These are phyloP conservation scores for Mythimna impura DNA, from an alignment of 2,888 invertebrate genomes.

Conservation along the genomic window DNA sequence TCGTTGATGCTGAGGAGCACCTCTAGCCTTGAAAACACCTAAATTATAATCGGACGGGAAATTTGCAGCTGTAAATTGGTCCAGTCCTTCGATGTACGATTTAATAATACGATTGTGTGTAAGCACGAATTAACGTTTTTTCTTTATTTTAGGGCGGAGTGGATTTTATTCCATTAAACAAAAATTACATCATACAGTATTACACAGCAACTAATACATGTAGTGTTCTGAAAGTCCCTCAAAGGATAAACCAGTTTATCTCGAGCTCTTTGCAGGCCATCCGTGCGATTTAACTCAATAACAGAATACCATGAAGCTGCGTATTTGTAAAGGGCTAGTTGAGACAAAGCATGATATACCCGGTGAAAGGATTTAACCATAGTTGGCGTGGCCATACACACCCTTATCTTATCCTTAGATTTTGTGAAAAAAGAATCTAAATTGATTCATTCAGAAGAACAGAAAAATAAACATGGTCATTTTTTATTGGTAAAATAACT, in stretches of 20 bases:
- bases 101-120: too few relatives aligned
- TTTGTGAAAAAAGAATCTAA: background rate
- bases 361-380: background rate
- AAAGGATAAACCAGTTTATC: slow-evolving; percentile 49
- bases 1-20: too few relatives aligned
- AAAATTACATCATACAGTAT: background rate
- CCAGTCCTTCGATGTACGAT: too few relatives aligned
- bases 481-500: too few relatives aligned
- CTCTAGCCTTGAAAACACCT: too few relatives aligned
- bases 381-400: background rate
- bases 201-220: background rate
- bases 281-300: slow-evolving; percentile 42
- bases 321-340: slow-evolving; percentile 1
- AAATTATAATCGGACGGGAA: too few relatives aligned
- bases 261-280: slow-evolving; percentile 33
- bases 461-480: too few relatives aligned
- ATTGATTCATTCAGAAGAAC: too few relatives aligned
- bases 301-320: slow-evolving; percentile 11
- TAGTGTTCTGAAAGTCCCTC: slow-evolving; percentile 11
- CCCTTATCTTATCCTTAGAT: background rate
- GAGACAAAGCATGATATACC: slow-evolving; percentile 4
- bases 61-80: too few relatives aligned
- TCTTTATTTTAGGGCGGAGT: too few relatives aligned
- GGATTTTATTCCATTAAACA: too few relatives aligned
- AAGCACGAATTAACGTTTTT: too few relatives aligned